phyloP scores from a whole-genome alignment of 2,797 vertebrate genomes.

The Avahi laniger region DNA sequence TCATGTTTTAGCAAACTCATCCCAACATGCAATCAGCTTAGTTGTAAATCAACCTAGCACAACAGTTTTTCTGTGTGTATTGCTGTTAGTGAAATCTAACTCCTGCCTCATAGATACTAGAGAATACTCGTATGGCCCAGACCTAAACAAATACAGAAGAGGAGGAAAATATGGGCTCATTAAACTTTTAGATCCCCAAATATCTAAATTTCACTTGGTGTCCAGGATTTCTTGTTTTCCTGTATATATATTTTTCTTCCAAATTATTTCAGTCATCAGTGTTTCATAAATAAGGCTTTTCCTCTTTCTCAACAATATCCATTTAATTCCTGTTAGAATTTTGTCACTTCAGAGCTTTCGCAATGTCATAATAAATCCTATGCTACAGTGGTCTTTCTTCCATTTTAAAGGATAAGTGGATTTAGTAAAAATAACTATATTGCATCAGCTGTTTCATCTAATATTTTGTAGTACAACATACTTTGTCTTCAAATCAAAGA shows the following conservation, averaged over 20 bases:
- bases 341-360: background rate
- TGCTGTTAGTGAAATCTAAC: background rate
- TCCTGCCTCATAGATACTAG: background rate
- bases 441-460: background rate
- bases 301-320: background rate
- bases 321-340: background rate
- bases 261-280: background rate
- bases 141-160: background rate
- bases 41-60: background rate
- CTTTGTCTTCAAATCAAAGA: conserved; percentile 39
- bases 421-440: background rate
- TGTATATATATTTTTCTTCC: background rate
- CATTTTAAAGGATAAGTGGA: conserved; percentile 33
- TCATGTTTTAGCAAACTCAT: background rate
- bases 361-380: background rate
- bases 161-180: background rate
- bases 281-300: background rate
- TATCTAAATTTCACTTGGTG: background rate
- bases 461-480: conserved; percentile 10
- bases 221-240: background rate
- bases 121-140: background rate
- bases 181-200: background rate
- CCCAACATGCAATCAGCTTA: background rate
- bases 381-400: background rate
- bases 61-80: background rate